phyloP scores from a whole-genome alignment of 2,888 invertebrate species.

The Nephrotoma flavescens region DNA sequence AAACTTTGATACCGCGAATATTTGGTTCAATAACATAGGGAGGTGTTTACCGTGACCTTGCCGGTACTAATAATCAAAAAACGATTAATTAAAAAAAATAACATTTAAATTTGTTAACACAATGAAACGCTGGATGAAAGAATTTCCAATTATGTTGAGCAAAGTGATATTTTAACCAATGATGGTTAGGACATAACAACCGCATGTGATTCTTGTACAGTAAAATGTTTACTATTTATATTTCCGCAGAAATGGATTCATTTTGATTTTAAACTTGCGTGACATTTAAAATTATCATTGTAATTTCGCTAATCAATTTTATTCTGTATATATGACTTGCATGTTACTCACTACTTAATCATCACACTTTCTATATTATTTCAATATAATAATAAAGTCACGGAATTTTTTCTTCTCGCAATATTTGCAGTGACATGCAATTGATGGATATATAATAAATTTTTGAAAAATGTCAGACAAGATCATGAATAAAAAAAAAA shows the following conservation, averaged over 20 bases:
- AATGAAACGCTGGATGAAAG: no score
- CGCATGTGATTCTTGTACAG: no score
- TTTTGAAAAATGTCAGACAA: no score
- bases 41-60: not conserved
- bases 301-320: not conserved
- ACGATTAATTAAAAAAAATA: not conserved
- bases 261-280: not conserved
- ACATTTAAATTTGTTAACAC: not conserved
- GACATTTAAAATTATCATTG: not conserved
- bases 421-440: not conserved
- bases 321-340: not conserved
- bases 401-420: not conserved
- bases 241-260: not conserved
- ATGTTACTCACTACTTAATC: not conserved
- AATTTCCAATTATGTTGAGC: no score
- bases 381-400: not conserved
- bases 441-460: not conserved
- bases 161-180: no score
- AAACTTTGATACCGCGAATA: not conserved
- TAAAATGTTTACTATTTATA: not conserved
- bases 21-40: not conserved
- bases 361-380: not conserved
- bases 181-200: no score
- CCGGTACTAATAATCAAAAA: not conserved
- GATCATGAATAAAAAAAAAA: no score